Evolutionary conservation across 2,888 invertebrate genomes (phyloP).

Genomic region (Aphelenchoides bicaudatus): DNA sequence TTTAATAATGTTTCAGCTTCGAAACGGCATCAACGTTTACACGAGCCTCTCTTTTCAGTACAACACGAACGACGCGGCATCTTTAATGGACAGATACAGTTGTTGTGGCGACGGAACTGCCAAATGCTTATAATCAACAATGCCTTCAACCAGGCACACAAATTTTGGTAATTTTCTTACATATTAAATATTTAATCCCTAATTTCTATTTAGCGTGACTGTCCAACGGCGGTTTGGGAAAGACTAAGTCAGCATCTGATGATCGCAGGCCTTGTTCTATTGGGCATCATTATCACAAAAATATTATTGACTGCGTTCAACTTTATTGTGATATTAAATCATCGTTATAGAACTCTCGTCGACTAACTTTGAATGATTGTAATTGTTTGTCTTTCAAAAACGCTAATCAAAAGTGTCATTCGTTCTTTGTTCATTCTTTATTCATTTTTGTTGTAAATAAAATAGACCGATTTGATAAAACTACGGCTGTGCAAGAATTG

Average conservation of each 20-base stretch:
- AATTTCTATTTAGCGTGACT: constrained; percentile 38
- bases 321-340: constrained; percentile 9
- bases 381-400: background rate
- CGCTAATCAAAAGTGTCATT: too few relatives aligned
- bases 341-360: constrained; percentile 1
- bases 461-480: too few relatives aligned
- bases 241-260: constrained; percentile 50
- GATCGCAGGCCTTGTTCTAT: constrained; percentile 37
- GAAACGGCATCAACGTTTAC: constrained; percentile 12
- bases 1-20: constrained; percentile 34
- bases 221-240: constrained; percentile 49
- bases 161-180: constrained; percentile 4
- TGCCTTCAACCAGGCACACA: constrained; percentile 18
- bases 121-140: constrained; percentile 22
- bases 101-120: constrained; percentile 25
- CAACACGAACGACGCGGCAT: constrained; percentile 27
- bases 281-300: constrained; percentile 31
- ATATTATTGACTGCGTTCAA: constrained; percentile 21
- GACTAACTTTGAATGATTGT: background rate
- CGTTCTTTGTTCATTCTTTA: background rate
- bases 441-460: background rate
- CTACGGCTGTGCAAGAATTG: too few relatives aligned
- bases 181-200: constrained; percentile 5
- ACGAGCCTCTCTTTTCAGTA: constrained; percentile 18
- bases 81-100: constrained; percentile 24